phyloP scores from a whole-genome alignment of 2,113 vertebrate species.

The human region GRCh38 chr11:120379501-120380000 shows the following conservation, averaged over 20 bases:
- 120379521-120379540: not conserved
- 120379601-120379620: not conserved
- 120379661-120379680: not conserved
- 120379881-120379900: not conserved
- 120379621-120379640: not conserved
- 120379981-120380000: not conserved
- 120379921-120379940: not conserved
- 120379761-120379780: not conserved
- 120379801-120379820: no score
- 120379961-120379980: constrained; percentile 28
- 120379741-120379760: not conserved
- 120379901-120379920: constrained; percentile 10
- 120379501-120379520: not conserved
- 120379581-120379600: not conserved
- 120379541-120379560: not conserved
- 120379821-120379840: not conserved
- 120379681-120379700: no score
- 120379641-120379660: not conserved
- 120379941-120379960: not conserved
- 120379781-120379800: not conserved
- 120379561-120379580: constrained; percentile 22
- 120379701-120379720: not conserved
- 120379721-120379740: not conserved
- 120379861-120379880: constrained; percentile 33
- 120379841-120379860: not conserved